Conservation (phyloP, 2,113 vertebrate species). For the Lepidiolamprologus cunningtoni region DNA sequence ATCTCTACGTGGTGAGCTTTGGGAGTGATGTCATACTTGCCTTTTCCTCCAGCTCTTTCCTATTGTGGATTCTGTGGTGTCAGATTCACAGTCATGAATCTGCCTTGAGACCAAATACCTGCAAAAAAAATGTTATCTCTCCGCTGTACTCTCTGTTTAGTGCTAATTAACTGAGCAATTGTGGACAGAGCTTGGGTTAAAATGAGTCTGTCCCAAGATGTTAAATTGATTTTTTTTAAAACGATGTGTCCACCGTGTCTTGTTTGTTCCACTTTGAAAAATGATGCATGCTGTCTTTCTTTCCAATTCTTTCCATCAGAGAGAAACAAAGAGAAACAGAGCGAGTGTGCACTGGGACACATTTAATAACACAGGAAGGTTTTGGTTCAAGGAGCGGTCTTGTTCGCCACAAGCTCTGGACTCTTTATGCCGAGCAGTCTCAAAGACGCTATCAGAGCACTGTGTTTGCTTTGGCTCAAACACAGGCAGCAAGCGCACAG, state of each 20-base stretch:
- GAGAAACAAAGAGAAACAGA: background rate
- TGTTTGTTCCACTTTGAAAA: background rate
- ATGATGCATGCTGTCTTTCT: background rate
- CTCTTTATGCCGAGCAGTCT: background rate
- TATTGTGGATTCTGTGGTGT: background rate
- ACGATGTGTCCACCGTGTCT: background rate
- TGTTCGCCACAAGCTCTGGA: background rate
- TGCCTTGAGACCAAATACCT: background rate
- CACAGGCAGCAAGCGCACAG: background rate
- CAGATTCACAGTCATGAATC: background rate
- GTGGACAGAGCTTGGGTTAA: background rate
- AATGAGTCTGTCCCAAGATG: background rate
- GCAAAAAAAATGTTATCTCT: background rate
- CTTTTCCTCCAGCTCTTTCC: background rate
- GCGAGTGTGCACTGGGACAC: background rate
- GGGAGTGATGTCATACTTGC: background rate
- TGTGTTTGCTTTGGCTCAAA: slow-evolving; percentile 39
- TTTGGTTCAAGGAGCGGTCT: background rate
- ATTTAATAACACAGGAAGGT: slow-evolving; percentile 16
- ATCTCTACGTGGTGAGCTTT: background rate
- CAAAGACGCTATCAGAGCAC: background rate
- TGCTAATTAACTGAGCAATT: background rate
- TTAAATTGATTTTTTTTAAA: background rate
- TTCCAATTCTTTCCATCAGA: background rate
- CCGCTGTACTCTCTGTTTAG: background rate